Evolutionary conservation across 2,113 vertebrate species (phyloP), one percentile per base, ranked within the genome.

Genomic region (Thalassoma bifasciatum): DNA sequence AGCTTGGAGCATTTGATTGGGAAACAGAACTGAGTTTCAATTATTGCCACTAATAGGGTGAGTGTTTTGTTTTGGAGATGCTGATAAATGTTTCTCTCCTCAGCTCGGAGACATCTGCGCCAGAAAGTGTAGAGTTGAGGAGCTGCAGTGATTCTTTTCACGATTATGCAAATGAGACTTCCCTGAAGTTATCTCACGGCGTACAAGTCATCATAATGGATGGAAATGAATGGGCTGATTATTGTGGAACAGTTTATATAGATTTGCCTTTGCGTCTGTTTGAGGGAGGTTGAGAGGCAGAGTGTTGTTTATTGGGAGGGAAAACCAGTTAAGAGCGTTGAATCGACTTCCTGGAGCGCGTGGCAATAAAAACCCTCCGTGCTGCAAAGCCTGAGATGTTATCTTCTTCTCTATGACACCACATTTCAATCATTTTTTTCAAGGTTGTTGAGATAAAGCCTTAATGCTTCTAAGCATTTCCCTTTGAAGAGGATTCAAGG

Each of bases 371-470:
- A 47, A 67, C 65, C 52, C 77, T 63, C 40, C 23, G 8, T 68
- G 72, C 66, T 52, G 69, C 56, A 2, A 36, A 72, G 68, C 40
- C 75, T 77, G 57, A 82, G 81, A 86, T 86, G 47, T 54, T 82
- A 88, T 92, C 89, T 75, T 14, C 57, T 53, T 72, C 50, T 66
- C 76, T 56, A 66, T 79, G 77, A 86, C 67, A 77, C 72, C 81
- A 74, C 79, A 76, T 85, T 89, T 86, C 88, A 84, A 70, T 87
- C 77, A 84, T 74, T 88, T 84, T n/a, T 78, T 86, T 82, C 85
- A 86, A 88, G 88, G 86, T 83, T 82, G 83, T 62, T 66, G 16
- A 83, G 85, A 88, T 89, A 82, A 89, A 81, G 81, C 50, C 59
- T 42, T 66, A 63, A 85, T 74, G 63, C 79, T 60, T 63, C 84